Evolutionary conservation across 2,113 vertebrate genomes (phyloP), one percentile per base, ranked within the genome.

Genomic region (Xiphophorus maculatus): DNA sequence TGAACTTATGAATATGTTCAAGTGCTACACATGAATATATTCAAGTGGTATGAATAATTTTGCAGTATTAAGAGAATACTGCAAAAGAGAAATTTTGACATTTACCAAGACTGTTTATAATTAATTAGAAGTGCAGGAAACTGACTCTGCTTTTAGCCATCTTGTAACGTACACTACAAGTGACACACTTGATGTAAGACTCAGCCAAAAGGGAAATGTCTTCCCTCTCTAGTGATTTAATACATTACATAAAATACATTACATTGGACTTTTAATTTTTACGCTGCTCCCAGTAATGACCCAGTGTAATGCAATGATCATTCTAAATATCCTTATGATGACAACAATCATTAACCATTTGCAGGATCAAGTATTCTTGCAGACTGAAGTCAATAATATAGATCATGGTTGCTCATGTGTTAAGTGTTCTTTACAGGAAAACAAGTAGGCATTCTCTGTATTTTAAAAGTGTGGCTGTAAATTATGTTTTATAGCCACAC

Each of bases 361-460:
- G 79, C 81, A 81, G 75, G 81, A 48, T 81, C 30, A 48, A 4
- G 51, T 81, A 84, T 84, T 82, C 69, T 73, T 76, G 77, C 74
- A 79, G 85, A 90, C 86, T 72, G 82, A 89, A 88, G 77, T 89
- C 86, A 76, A 85, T 88, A 79, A 73, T 83, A 89, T 88, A 58
- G 85, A 91, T 90, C 80, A 30, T 29, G 63, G 68, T 63, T 67
- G 28, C 60, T 8, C 22, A 14, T 69, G 35, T 66, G 68, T 72
- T 72, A 63, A 70, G 51, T 77, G 61, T 73, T 15, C 32, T 27
- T 48, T 71, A 60, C 42, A 66, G 77, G 64, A 60, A 86, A 83
- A 81, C 80, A 42, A 83, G 29, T 40, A 79, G 78, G 61, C 70
- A 62, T 37, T 64, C 48, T 72, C 68, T 77, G 48, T 60, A 69